Base-by-base conservation (phyloP, 1,140 invertebrate genomes). In the Linepithema humile region DNA sequence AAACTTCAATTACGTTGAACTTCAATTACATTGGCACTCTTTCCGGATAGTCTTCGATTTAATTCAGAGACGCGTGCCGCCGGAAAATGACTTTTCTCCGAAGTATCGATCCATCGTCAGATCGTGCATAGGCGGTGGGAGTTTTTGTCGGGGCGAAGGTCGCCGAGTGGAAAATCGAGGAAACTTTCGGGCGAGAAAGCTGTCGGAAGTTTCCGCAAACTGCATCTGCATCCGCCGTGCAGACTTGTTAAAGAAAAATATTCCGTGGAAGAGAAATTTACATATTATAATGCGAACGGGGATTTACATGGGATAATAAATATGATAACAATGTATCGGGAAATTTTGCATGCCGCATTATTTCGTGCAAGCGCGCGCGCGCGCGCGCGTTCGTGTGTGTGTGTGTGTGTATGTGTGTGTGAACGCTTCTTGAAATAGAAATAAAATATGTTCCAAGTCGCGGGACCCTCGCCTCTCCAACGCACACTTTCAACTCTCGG, bases 251-350 rank as follows among this genome's bases (percentile, higher is more conserved):
- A 77, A 80, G 75, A 70, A 80, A 80, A 80, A 48, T 80, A 78
- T 78, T 40, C 62, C 48, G 64, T 26, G 50, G 64, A 80, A 69
- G 23, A 29, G 26, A 77, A 77, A 80, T 80, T 70, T 80, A 32
- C 75, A 80, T 80, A 70, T 80, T 80, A 80, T 80, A 80, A 80
- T 80, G 48, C 50, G 26, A 70, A 70, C 26, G 26, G 23, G 26
- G 75, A 80, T 80, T 80, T 80, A 80, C 64, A 70, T 57, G 48
- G 64, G 75, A 80, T 80, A 80, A 80, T 80, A 80, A 80, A 80
- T 80, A 80, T 70, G 75, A 80, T 80, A 80, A 70, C 75, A 26
- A n/a, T 48, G 35, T 80, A 53, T 55, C 60, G 64, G 48, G 6
- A 69, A 80, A 70, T 80, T 57, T 70, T 35, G 62, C 60, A 65